A percentile compares a stretch with the other conserved stretches of the same genome.
These are phyloP conservation scores for Geodia barretti DNA, from an alignment of 37 sponge, comb jelly and placozoan species.

Conservation along the genomic window DNA sequence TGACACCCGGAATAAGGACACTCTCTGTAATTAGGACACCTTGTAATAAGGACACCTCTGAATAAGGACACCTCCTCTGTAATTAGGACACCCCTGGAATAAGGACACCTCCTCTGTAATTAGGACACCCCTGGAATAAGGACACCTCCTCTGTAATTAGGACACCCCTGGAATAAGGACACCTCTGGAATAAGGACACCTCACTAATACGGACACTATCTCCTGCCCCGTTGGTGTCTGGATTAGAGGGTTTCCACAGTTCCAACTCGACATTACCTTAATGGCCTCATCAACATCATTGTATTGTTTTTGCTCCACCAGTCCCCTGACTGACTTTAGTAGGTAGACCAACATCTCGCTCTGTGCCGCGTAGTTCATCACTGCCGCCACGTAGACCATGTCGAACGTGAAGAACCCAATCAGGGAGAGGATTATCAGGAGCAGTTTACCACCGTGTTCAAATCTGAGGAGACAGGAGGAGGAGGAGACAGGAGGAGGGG, in stretches of 20 bases:
- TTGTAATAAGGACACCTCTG: no score
- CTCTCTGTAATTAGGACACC: no score
- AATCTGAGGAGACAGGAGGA: neutral
- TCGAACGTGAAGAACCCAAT: slow-evolving; percentile 71
- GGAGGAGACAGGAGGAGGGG: neutral
- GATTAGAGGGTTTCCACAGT: no score
- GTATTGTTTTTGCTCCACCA: slow-evolving; percentile 51
- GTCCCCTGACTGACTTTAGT: slow-evolving; percentile 35
- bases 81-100: no score
- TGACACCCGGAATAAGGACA: no score
- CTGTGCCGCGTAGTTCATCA: slow-evolving; percentile 72
- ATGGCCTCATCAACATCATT: slow-evolving; percentile 45
- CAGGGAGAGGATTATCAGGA: slow-evolving; percentile 30
- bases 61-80: no score
- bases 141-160: no score
- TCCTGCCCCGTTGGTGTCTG: no score
- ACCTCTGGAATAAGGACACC: no score
- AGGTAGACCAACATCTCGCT: slow-evolving; percentile 72
- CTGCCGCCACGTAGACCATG: slow-evolving; percentile 59
- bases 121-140: no score
- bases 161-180: no score
- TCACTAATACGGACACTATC: neutral
- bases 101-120: no score
- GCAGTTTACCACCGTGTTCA: neutral
- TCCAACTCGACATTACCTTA: slow-evolving; percentile 31